Percentiles rank a stretch among this genome's conserved stretches.
Evolutionary conservation across 2,888 invertebrate species (phyloP).

Genomic region (Drosophila cracens): DNA sequence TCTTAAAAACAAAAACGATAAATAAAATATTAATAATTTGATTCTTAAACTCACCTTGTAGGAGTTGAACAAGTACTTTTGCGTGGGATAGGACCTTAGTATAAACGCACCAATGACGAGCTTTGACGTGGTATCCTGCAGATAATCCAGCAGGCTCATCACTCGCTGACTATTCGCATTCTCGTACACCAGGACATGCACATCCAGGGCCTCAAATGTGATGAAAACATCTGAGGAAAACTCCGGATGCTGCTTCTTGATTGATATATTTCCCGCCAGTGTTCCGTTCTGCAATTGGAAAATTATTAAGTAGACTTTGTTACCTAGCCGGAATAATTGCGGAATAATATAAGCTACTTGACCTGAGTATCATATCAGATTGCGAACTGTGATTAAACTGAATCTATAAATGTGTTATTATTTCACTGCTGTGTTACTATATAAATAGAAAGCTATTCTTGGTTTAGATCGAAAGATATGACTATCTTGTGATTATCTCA

Average conservation of each 20-base stretch:
- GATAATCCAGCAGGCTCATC: conserved; percentile 86
- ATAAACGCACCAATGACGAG: conserved; percentile 87
- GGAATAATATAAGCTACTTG: too few relatives aligned
- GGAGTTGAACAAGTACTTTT: conserved; percentile 87
- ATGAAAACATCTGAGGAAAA: conserved; percentile 90
- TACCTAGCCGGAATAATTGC: too few relatives aligned
- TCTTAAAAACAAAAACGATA: conserved; percentile 79
- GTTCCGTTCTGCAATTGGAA: conserved; percentile 87
- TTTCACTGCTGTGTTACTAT: not conserved
- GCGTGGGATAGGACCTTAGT: conserved; percentile 86
- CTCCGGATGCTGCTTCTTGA: conserved; percentile 88
- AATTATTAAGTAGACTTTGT: too few relatives aligned
- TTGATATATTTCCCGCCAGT: conserved; percentile 89
- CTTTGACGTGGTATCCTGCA: conserved; percentile 88
- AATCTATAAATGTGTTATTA: not conserved
- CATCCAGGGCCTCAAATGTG: conserved; percentile 83
- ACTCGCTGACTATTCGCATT: conserved; percentile 85
- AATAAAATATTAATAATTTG: not conserved
- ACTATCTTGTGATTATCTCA: too few relatives aligned
- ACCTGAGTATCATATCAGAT: not conserved
- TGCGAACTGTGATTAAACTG: not conserved
- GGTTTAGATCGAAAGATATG: too few relatives aligned
- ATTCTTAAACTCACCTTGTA: conserved; percentile 87
- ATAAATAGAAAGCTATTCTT: not conserved
- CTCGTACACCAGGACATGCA: conserved; percentile 69